Evolutionary conservation across 1,140 invertebrate species (phyloP).

Genomic region (Aphidius ervi): DNA sequence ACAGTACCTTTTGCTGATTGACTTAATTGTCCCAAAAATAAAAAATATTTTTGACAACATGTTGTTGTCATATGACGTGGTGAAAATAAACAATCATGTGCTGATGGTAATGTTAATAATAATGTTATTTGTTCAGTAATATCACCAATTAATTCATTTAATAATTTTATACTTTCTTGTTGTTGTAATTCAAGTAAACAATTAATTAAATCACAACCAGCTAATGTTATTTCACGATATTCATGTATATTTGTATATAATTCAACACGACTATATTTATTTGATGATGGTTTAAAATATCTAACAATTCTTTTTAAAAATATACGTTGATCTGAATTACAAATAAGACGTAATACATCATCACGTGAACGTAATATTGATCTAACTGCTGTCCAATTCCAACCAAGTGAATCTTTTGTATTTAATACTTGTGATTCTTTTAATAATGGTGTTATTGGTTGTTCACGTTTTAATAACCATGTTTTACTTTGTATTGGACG

Average conservation of each 20-base stretch:
- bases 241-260: slow-evolving; percentile 52
- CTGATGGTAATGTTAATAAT: slow-evolving; percentile 68
- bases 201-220: slow-evolving; percentile 74
- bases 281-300: slow-evolving; percentile 83
- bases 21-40: slow-evolving; percentile 85
- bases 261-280: slow-evolving; percentile 74
- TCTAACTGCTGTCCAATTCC: slow-evolving; percentile 65
- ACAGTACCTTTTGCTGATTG: slow-evolving; percentile 68
- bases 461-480: slow-evolving; percentile 43
- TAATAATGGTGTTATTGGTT: slow-evolving; percentile 47
- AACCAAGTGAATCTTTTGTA: slow-evolving; percentile 55
- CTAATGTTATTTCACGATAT: slow-evolving; percentile 63
- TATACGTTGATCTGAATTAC: slow-evolving; percentile 69
- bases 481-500: slow-evolving; percentile 31
- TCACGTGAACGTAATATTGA: slow-evolving; percentile 53
- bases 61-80: slow-evolving; percentile 82
- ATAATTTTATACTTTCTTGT: slow-evolving; percentile 58
- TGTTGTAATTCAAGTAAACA: slow-evolving; percentile 60
- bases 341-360: slow-evolving; percentile 35
- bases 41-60: slow-evolving; percentile 89
- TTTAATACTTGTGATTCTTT: slow-evolving; percentile 60
- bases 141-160: slow-evolving; percentile 78
- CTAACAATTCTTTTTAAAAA: slow-evolving; percentile 79
- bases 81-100: slow-evolving; percentile 84
- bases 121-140: slow-evolving; percentile 72